Evolutionary conservation across 2,113 vertebrate species (phyloP).

Genomic region (Sylvia atricapilla): DNA sequence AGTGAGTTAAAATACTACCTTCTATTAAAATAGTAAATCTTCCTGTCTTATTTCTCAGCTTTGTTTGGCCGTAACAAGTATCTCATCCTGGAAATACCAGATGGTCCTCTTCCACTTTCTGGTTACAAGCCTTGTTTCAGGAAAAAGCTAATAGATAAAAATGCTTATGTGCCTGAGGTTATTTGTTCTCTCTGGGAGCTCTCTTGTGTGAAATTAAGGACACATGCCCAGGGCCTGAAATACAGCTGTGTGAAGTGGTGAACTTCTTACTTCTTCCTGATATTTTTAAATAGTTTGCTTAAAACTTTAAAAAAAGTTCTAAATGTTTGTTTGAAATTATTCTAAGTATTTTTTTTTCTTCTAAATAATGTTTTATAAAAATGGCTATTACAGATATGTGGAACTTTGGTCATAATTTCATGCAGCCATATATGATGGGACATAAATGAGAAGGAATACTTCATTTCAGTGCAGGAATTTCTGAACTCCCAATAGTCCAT

Average conservation of each 20-base stretch:
- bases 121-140: neutral
- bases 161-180: neutral
- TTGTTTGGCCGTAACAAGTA: neutral
- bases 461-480: neutral
- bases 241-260: neutral
- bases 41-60: neutral
- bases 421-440: neutral
- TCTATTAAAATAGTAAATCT: neutral
- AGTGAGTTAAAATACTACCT: neutral
- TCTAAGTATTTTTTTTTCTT: neutral
- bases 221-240: neutral
- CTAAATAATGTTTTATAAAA: neutral
- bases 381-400: neutral
- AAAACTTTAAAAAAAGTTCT: neutral
- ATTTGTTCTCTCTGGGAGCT: neutral
- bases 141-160: neutral
- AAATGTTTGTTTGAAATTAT: neutral
- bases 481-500: neutral
- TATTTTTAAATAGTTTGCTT: neutral
- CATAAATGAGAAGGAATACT: neutral
- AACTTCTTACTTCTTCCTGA: neutral
- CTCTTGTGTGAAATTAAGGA: neutral
- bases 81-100: neutral
- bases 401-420: neutral
- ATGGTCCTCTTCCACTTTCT: neutral